Evolutionary conservation across 2,113 vertebrate genomes (phyloP).

Genomic region (Mobula birostris): DNA sequence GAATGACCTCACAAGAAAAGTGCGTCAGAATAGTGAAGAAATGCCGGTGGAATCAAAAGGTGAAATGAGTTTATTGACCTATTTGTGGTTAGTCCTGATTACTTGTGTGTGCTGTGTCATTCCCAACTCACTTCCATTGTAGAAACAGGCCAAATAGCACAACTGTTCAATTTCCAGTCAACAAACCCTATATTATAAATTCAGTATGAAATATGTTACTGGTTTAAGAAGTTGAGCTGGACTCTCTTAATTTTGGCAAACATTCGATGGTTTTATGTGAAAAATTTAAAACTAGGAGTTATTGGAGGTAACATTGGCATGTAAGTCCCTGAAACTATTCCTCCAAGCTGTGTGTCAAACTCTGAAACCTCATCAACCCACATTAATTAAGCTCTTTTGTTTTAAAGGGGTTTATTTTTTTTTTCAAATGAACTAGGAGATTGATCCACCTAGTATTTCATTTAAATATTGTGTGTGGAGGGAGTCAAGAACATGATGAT

Average conservation of each 20-base stretch:
- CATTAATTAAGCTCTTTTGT: background rate
- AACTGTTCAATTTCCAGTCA: background rate
- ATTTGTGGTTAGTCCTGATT: background rate
- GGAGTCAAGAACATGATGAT: background rate
- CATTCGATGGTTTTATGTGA: background rate
- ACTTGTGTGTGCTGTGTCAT: background rate
- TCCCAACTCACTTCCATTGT: background rate
- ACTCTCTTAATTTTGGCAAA: background rate
- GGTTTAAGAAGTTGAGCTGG: background rate
- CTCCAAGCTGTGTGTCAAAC: background rate
- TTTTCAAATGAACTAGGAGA: background rate
- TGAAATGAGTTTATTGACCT: background rate
- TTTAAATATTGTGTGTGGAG: background rate
- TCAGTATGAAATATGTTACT: background rate
- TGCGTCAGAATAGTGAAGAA: slow-evolving; percentile 13
- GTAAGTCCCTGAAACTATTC: background rate
- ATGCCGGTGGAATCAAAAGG: background rate
- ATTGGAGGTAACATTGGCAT: background rate
- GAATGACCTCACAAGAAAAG: background rate
- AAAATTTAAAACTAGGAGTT: background rate
- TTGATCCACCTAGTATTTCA: background rate
- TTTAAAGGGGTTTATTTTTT: background rate
- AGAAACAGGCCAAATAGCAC: background rate
- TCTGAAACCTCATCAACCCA: background rate
- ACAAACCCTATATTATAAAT: background rate